Evolutionary conservation across 2,113 vertebrate genomes (phyloP), one percentile per base, ranked within the genome.

Genomic region (Melanotaenia duboulayi): DNA sequence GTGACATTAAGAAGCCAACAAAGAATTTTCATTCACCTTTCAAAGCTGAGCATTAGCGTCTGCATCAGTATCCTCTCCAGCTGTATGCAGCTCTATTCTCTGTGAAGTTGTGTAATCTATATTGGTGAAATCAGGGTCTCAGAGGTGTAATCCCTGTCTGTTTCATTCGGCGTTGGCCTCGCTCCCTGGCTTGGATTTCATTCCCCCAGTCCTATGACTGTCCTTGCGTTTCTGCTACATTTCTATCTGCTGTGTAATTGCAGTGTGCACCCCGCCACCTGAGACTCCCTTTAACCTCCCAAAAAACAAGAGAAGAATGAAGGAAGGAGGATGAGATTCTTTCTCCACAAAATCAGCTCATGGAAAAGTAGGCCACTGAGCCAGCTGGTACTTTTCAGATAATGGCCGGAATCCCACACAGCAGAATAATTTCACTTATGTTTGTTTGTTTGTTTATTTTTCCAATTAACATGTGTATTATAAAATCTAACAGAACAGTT

Each of bases 231-330:
- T 66, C 81, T 76, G 79, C 76, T 77, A 81, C 59, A n/a, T 75
- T 88, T 74, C 76, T 87, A 90, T 93, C 81, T 79, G 57, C 74
- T 51, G 74, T 82, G 84, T 93, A 91, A 94, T 94, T 92, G 89
- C 78, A 46, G 39, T 85, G n/a, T 78, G 82, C 66, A 72, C 59
- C 75, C 82, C 13, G 63, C 86, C 93, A 94, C 92, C 93, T 93
- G 92, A 87, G 92, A 84, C 93, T 83, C 88, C n/a, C 67, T 57
- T 61, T 78, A 87, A 74, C 84, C 87, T 67, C 52, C 55, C n/a
- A 22, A 46, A 74, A 76, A 79, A 80, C 16, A 66, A 48, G 50
- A 74, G 40, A 48, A 10, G 61, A 62, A 17, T 42, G 71, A 74
- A 62, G 51, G 62, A 32, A 65, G 42, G 28, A 50, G 60, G 50